Evolutionary conservation across 2,113 vertebrate genomes (phyloP).

Genomic region (Echinops telfairi): DNA sequence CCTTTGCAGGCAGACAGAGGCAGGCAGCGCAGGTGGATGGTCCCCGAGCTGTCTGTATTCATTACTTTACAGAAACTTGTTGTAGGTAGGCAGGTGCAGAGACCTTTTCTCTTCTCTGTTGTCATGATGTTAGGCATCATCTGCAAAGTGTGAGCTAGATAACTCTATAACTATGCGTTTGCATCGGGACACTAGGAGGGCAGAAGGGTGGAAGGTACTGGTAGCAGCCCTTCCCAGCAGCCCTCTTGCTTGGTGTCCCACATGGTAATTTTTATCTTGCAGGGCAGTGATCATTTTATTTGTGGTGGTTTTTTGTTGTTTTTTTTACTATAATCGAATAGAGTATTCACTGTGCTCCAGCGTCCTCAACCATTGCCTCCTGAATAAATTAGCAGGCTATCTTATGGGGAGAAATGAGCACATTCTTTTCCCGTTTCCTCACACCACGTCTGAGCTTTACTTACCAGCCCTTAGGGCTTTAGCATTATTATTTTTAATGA

Average conservation of each 20-base stretch:
- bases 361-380: conserved; percentile 77
- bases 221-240: background rate
- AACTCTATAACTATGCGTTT: conserved; percentile 82
- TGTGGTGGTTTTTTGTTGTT: conserved; percentile 50
- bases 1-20: conserved; percentile 86
- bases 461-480: conserved; percentile 62
- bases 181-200: conserved; percentile 3
- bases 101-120: conserved; percentile 93
- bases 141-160: conserved; percentile 85
- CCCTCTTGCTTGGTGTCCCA: background rate
- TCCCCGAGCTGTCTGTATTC: conserved; percentile 98
- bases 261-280: background rate
- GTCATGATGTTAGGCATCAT: conserved; percentile 92
- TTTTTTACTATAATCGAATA: conserved; percentile 59
- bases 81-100: conserved; percentile 94
- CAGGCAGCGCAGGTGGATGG: conserved; percentile 90
- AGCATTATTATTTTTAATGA: conserved; percentile 79
- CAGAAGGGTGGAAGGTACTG: conserved; percentile 11
- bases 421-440: conserved; percentile 55
- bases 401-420: conserved; percentile 81
- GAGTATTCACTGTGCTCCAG: conserved; percentile 75
- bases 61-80: conserved; percentile 95
- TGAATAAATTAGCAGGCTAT: conserved; percentile 83
- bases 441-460: conserved; percentile 61
- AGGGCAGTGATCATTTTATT: conserved; percentile 75